Percentiles rank a stretch among this genome's conserved stretches.
phyloP scores from a whole-genome alignment of 2,113 vertebrate genomes.

The Prunella fulvescens region DNA sequence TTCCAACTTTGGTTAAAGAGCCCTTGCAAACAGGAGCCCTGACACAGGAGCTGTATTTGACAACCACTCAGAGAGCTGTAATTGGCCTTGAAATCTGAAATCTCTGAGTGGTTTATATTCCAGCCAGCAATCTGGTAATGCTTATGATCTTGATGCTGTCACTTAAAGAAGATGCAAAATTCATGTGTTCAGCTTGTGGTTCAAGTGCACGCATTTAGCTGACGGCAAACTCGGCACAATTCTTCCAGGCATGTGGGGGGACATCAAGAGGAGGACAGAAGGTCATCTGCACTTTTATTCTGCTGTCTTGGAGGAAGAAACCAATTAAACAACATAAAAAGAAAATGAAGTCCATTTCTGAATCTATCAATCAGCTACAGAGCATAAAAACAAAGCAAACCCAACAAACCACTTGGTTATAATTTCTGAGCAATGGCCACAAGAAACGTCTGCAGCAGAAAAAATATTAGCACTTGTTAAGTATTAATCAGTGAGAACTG shows the following conservation, averaged over 20 bases:
- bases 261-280: slow-evolving; percentile 3
- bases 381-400: slow-evolving; percentile 13
- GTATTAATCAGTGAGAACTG: slow-evolving; percentile 35
- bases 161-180: slow-evolving; percentile 39
- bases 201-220: background rate
- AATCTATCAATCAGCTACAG: slow-evolving; percentile 18
- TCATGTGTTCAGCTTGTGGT: background rate
- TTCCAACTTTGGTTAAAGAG: background rate
- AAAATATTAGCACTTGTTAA: slow-evolving; percentile 45
- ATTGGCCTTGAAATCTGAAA: slow-evolving; percentile 28
- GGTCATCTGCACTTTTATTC: slow-evolving; percentile 24
- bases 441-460: background rate
- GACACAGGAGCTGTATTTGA: background rate
- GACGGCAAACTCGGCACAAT: background rate
- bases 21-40: background rate
- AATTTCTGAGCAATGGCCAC: background rate
- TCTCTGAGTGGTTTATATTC: background rate
- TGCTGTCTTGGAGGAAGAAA: slow-evolving; percentile 19
- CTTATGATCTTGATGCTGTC: slow-evolving; percentile 14
- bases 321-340: slow-evolving; percentile 48
- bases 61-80: slow-evolving; percentile 16
- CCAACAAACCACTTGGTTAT: background rate
- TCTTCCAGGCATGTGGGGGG: background rate
- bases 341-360: slow-evolving; percentile 29
- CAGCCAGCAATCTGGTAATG: background rate